phyloP scores from a whole-genome alignment of 2,797 vertebrate species.

The Trichosurus vulpecula region DNA sequence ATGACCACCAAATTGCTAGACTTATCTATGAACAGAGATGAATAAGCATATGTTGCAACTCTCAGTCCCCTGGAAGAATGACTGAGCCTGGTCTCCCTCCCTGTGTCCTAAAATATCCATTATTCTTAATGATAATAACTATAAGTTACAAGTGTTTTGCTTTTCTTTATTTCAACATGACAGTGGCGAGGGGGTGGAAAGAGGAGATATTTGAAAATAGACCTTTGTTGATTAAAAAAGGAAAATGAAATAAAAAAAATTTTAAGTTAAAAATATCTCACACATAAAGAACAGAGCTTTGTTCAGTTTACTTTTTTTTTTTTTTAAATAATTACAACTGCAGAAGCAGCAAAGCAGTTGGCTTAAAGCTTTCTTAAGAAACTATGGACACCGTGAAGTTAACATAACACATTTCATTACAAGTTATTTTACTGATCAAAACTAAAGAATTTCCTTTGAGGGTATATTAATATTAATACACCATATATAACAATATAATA shows the following conservation, averaged over 20 bases:
- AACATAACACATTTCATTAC: constrained; percentile 67
- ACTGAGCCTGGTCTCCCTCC: constrained; percentile 7
- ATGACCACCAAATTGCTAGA: constrained; percentile 36
- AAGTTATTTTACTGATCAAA: constrained; percentile 68
- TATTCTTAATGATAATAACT: background rate
- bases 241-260: background rate
- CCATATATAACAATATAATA: constrained; percentile 55
- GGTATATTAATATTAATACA: constrained; percentile 51
- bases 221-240: background rate
- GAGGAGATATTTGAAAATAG: background rate
- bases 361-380: constrained; percentile 70
- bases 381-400: constrained; percentile 59
- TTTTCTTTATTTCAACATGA: background rate
- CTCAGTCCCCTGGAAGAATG: background rate
- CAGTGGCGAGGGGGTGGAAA: background rate
- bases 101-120: background rate
- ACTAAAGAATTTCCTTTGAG: constrained; percentile 65
- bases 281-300: constrained; percentile 1
- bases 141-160: background rate
- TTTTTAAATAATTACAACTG: constrained; percentile 39
- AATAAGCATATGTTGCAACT: constrained; percentile 5
- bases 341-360: constrained; percentile 48
- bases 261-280: background rate
- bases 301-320: background rate
- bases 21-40: background rate